Evolutionary conservation across 1,140 invertebrate genomes (phyloP).

Genomic region (Lithobius niger): DNA sequence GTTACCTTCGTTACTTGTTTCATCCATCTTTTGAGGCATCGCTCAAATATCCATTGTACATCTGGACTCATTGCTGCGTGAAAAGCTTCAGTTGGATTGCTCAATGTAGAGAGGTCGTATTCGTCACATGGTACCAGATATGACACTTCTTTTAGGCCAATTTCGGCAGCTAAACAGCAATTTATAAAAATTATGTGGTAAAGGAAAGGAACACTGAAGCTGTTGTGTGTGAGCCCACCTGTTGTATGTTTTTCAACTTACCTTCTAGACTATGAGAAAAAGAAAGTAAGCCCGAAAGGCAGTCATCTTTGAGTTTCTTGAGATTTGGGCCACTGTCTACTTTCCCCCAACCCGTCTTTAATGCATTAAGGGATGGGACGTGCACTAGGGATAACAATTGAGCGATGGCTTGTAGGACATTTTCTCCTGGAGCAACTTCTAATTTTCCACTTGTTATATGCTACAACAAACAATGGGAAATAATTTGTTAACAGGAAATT

Average conservation of each 20-base stretch:
- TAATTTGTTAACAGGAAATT: too few relatives aligned
- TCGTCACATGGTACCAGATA: neutral
- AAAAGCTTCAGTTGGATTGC: neutral
- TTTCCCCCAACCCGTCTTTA: neutral
- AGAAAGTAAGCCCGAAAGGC: neutral
- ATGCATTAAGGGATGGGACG: neutral
- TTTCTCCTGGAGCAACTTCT: neutral
- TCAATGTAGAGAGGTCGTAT: neutral
- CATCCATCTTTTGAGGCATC: neutral
- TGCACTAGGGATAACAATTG: neutral
- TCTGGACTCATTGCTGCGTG: conserved; percentile 1
- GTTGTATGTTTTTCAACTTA: neutral
- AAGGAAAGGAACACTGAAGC: neutral
- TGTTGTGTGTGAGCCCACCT: neutral
- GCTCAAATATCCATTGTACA: neutral
- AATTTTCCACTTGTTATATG: neutral
- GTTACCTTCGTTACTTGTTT: conserved; percentile 1
- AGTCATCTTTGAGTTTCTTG: neutral
- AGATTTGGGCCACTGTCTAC: neutral
- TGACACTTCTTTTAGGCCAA: neutral
- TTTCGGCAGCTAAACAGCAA: neutral
- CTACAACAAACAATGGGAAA: conserved; percentile 1
- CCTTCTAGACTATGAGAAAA: conserved; percentile 3
- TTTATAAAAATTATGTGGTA: neutral
- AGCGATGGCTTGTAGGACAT: neutral